Percentiles rank a stretch among this genome's conserved stretches.
These are phyloP conservation scores for Psylliodes chrysocephalus DNA, from an alignment of 2,888 invertebrate species.

Conservation along the genomic window DNA sequence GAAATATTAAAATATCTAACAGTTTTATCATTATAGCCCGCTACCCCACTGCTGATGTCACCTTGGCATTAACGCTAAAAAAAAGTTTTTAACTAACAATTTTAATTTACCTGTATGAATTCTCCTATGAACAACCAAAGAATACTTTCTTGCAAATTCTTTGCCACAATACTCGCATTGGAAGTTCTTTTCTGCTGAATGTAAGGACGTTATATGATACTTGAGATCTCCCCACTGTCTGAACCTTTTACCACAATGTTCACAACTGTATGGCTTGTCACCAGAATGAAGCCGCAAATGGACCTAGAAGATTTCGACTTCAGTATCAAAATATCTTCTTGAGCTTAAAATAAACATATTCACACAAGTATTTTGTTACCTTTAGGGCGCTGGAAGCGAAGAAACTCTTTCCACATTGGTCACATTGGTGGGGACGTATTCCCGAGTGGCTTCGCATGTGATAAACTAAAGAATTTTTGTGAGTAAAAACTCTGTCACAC, in stretches of 20 bases:
- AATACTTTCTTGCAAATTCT: conserved; percentile 88
- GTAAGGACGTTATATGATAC: conserved; percentile 85
- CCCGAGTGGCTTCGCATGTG: conserved; percentile 82
- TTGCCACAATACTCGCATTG: conserved; percentile 92
- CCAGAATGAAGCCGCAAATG: conserved; percentile 85
- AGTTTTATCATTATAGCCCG: no score
- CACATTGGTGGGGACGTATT: conserved; percentile 80
- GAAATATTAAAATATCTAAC: no score
- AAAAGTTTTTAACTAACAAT: no score
- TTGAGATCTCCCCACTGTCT: conserved; percentile 90
- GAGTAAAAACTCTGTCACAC: conserved; percentile 80
- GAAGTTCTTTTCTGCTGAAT: conserved; percentile 82
- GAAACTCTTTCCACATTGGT: conserved; percentile 84
- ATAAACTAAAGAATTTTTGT: conserved; percentile 85
- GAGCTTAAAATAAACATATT: no score
- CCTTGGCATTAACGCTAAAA: no score
- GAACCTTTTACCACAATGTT: conserved; percentile 81
- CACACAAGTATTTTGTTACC: conserved; percentile 44
- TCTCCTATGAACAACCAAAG: conserved; percentile 83
- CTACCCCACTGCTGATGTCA: no score
- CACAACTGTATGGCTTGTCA: conserved; percentile 87
- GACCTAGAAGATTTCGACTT: conserved; percentile 62
- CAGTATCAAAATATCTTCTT: no score
- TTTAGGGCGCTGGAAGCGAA: conserved; percentile 85
- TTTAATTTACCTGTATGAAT: conserved; percentile 49